Evolutionary conservation across 2,888 invertebrate genomes (phyloP), one percentile per base, ranked within the genome.

Genomic region (Noctua comes): DNA sequence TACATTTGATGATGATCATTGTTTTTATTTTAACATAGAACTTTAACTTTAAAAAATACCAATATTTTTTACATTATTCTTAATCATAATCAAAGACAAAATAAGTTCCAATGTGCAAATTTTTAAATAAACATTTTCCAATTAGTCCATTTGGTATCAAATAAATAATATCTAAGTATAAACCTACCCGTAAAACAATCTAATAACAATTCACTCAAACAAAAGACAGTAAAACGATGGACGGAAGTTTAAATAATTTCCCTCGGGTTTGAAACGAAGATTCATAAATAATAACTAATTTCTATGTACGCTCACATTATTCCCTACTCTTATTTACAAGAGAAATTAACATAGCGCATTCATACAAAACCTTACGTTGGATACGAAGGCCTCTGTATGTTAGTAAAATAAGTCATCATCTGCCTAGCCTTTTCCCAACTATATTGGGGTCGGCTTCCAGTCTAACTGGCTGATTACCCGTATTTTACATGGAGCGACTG

Each of bases 211-310:
- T 74, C 24, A 70, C 46, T 73, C 21, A 43, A 62, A 68, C 4
- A 48, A 62, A 48, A 76, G 18, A 74, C 62, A 77, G 36, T 13
- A 65, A 51, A 59, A 73, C 62, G 46, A 78, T 36, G 59, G 46
- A 75, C 31, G 76, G 74, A 84, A 83, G 76, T 76, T 76, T 83
- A 40, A 85, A 80, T 86, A 84, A 87, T 87, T 87, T 88, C 87
- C 86, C 88, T 27, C 24, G 75, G 59, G 84, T 68, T 31, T 65
- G 40, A 77, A 79, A 74, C 62, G 57, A 79, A 79, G 72, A 84
- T 77, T 82, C 85, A 88, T 87, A 88, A 86, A 84, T 88, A 80
- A 74, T 77, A 81, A 79, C 76, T 81, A 82, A 88, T 88, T 87
- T 88, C 62, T 79, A 88, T 77, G 68, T 76, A 77, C 68, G 43